Base-by-base conservation (phyloP, 2,113 vertebrate genomes). In the Plecturocebus donacophilus region DNA sequence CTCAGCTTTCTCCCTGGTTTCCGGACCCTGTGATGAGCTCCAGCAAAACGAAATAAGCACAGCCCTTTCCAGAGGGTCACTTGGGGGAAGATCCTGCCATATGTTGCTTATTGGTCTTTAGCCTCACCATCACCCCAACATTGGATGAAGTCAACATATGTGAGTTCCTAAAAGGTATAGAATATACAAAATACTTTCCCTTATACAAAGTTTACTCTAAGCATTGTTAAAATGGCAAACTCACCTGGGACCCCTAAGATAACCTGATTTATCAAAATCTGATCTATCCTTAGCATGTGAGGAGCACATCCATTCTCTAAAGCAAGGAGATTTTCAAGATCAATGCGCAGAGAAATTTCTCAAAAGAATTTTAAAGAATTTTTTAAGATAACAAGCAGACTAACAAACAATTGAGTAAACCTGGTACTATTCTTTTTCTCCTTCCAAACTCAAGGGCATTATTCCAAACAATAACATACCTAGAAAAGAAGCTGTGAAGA, bases 261-360 rank as follows among this genome's bases (percentile, higher is more conserved):
- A 91, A 92, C 23, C 38, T 76, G 64, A 93, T 84, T 90, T 89
- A 66, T 73, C 52, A 91, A 96, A 94, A 95, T 89, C 30, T 54
- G 12, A 6, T 77, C 87, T 93, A 61, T 21, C 3, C 7, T 71
- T n/a, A 38, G 40, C 35, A 70, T 94, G 91, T 92, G n/a, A 85
- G 45, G 40, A 82, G 17, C 19, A 79, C 6, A 82, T 25, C 32
- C 4, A 79, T 54, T 86, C 45, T 94, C 56, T 64, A 97, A 85
- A 77, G 58, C 11, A 75, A 82, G 47, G 32, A 9, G 4, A 58
- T 77, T 94, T 95, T 93, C 71, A 79, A 95, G 94, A 85, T 93
- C 54, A 84, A 35, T 38, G 49, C 84, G 35, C 23, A 84, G 16
- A 97, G 47, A 96, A 75, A 96, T 20, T 49, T 87, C 61, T 94